Conservation (phyloP, 1,140 invertebrate species). For the Bombus superbus region DNA sequence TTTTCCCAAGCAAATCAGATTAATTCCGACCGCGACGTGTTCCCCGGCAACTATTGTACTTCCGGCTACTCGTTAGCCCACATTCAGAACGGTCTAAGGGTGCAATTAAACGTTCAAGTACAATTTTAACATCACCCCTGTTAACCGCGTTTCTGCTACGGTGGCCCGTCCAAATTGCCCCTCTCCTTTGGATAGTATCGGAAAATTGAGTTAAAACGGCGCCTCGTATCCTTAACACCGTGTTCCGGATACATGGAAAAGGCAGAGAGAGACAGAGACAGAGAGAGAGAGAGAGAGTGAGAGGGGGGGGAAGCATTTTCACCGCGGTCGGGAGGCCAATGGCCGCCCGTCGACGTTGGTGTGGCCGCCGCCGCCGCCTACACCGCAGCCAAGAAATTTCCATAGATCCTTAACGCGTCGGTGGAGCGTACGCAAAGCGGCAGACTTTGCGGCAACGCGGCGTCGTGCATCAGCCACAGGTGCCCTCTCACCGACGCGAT, state of each 20-base stretch:
- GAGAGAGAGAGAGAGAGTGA: background rate
- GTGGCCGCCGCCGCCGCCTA: background rate
- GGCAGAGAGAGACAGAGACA: background rate
- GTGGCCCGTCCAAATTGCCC: background rate
- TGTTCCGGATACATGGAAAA: background rate
- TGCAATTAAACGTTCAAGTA: background rate
- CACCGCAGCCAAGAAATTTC: constrained; percentile 25
- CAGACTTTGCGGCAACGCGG: constrained; percentile 24
- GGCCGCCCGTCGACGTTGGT: constrained; percentile 2
- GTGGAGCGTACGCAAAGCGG: constrained; percentile 31
- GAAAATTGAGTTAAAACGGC: constrained; percentile 12
- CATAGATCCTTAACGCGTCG: constrained; percentile 30
- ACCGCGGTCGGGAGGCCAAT: constrained; percentile 13
- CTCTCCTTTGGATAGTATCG: background rate
- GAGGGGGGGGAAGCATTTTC: background rate
- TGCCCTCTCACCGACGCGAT: constrained; percentile 47
- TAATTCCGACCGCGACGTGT: constrained; percentile 3
- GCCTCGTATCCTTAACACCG: background rate
- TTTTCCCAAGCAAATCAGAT: constrained; percentile 1
- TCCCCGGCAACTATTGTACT: background rate
- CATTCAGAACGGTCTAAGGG: background rate
- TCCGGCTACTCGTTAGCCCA: constrained; percentile 20
- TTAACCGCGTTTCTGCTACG: background rate
- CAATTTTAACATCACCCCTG: background rate
- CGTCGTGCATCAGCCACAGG: constrained; percentile 61